Evolutionary conservation across 1,140 invertebrate genomes (phyloP), one percentile per base, ranked within the genome.

Genomic region (Orussus abietinus): DNA sequence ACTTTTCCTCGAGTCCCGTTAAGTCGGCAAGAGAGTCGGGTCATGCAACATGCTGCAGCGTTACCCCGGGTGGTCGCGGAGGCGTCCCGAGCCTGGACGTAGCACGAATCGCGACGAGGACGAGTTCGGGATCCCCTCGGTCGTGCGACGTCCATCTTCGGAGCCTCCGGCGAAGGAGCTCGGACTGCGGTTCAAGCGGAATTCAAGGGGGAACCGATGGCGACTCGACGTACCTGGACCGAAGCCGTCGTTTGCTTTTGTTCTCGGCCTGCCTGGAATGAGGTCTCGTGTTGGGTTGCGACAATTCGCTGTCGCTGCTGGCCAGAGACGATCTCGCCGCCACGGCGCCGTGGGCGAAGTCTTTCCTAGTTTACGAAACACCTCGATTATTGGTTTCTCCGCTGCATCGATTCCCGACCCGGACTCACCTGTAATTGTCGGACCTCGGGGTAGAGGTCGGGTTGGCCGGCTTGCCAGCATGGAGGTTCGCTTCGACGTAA

Each of bases 281-380:
- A 21, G 69, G 66, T 39, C 69, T 64, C 7, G 68, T 72, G 53
- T 69, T 68, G 25, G 69, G 62, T 47, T 72, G 67, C n/a, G 73
- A 73, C 34, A 75, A 49, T 57, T 75, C 73, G 38, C 70, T 73
- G 47, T 74, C 72, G 34, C 71, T 73, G 42, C 71, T 72, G 9
- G 70, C 67, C 28, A 73, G 53, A 15, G 68, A 72, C 5, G 66
- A 65, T 42, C 48, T 58, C 9, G 51, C 55, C 26, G 66, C 63
- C 36, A 73, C 47, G 1, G 69, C 67, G 7, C 74, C 74, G 52
- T 76, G 75, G 29, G 75, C 76, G 63, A 77, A 78, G 56, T 78
- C 73, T 62, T 68, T 65, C 37, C 76, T 63, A n/a, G 11, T 18
- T 7, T n/a, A 26, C 11, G 2, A 25, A 18, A 36, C 37, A 18